Conservation (phyloP, 2,113 vertebrate species). For the Cariama cristata region DNA sequence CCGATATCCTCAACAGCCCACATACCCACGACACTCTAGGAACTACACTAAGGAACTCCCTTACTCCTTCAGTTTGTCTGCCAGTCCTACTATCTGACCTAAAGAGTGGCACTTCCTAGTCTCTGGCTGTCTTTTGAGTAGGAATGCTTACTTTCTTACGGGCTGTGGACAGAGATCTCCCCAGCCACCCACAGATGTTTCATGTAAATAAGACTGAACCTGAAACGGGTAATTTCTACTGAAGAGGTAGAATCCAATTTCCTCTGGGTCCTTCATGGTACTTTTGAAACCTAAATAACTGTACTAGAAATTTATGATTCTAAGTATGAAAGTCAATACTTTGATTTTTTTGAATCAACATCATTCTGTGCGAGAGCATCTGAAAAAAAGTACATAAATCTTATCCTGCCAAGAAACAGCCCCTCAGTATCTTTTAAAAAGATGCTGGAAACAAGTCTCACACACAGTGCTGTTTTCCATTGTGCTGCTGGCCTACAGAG, state of each 20-base stretch:
- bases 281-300: neutral
- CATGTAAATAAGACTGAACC: neutral
- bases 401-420: neutral
- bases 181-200: neutral
- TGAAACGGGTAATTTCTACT: neutral
- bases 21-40: neutral
- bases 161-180: neutral
- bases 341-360: neutral
- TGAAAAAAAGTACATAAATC: neutral
- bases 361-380: neutral
- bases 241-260: neutral
- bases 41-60: neutral
- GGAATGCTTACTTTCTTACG: neutral
- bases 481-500: neutral
- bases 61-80: neutral
- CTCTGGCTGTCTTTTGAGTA: neutral
- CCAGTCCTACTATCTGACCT: neutral
- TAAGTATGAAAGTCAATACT: neutral
- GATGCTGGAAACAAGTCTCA: neutral
- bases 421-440: neutral
- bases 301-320: neutral
- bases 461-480: rapidly evolving
- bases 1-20: neutral
- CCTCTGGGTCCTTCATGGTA: neutral
- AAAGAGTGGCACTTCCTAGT: neutral